Evolutionary conservation across 1,140 invertebrate genomes (phyloP), one percentile per base, ranked within the genome.

Genomic region (Listronotus bonariensis): DNA sequence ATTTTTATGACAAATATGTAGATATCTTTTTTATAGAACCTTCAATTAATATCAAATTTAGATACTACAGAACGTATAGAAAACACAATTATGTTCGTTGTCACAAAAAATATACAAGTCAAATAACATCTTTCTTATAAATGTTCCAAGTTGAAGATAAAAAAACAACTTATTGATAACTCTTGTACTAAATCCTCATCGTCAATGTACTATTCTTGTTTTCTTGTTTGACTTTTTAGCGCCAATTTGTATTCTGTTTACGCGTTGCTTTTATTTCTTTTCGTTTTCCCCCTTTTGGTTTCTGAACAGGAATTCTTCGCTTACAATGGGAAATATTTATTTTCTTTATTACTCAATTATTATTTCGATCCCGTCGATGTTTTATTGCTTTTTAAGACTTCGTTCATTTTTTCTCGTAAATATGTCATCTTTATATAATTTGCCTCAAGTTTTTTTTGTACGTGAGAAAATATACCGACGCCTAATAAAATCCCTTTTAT

Each of bases 221-320:
- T 54, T 54, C 52, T 54, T 54, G 52, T 54, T 54, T 54, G 52
- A 36, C 52, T 54, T 54, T 54, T 54, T 54, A 38, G 14, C 52
- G 14, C 36, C 52, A 36, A 54, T 54, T 54, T 54, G 52, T 54
- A 54, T 54, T 54, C 52, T 36, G 52, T 54, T 54, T 54, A 54
- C 52, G 52, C 36, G 32, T 54, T 31, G 20, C 52, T n/a, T 54
- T 54, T 54, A 54, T 54, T 54, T 54, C 52, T 54, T 54, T 54
- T 54, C 52, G 36, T 54, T 54, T 54, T 36, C 32, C 52, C 52
- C 52, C 52, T 36, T 54, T 54, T 54, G 32, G 52, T 54, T 54
- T 38, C 34, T 36, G 34, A 36, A 36, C 11, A 36, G 34, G 34
- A 36, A 36, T 36, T 36, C 34, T 36, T 36, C 52, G 14, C 11